Conservation (phyloP, 1,140 invertebrate genomes). For the Dendroctonus ponderosae region DNA sequence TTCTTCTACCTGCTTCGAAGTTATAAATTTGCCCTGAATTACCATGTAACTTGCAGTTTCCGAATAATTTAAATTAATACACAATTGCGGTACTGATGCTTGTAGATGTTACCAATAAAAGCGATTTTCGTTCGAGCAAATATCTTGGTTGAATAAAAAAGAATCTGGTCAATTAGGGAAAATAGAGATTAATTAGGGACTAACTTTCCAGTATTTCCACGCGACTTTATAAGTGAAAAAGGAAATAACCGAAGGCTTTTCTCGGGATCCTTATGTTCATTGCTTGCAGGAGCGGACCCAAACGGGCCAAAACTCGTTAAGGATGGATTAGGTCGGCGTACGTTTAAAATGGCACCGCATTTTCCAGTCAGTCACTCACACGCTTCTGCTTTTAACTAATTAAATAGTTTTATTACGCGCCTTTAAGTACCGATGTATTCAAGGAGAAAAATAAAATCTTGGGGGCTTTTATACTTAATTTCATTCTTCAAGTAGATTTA, state of each 20-base stretch:
- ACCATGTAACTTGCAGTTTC: too few species aligned
- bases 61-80: too few species aligned
- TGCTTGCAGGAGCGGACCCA: conserved; percentile 25
- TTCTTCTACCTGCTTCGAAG: too few species aligned
- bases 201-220: conserved; percentile 21
- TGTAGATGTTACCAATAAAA: too few species aligned
- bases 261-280: conserved; percentile 34
- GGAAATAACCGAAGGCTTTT: conserved; percentile 34
- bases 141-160: background rate
- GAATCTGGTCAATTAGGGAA: conserved; percentile 3
- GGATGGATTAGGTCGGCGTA: conserved; percentile 32
- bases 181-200: conserved; percentile 22
- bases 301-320: conserved; percentile 35
- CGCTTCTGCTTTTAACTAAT: conserved; percentile 38
- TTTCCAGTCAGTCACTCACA: conserved; percentile 37
- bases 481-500: background rate
- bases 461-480: conserved; percentile 2
- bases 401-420: conserved; percentile 36
- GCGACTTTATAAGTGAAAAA: conserved; percentile 37
- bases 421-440: conserved; percentile 20
- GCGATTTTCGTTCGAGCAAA: too few species aligned
- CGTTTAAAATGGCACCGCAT: conserved; percentile 36
- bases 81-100: too few species aligned
- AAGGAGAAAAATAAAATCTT: conserved; percentile 27
- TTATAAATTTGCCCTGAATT: too few species aligned